Conservation (phyloP, 2,113 vertebrate species). For the Chaetops frenatus region DNA sequence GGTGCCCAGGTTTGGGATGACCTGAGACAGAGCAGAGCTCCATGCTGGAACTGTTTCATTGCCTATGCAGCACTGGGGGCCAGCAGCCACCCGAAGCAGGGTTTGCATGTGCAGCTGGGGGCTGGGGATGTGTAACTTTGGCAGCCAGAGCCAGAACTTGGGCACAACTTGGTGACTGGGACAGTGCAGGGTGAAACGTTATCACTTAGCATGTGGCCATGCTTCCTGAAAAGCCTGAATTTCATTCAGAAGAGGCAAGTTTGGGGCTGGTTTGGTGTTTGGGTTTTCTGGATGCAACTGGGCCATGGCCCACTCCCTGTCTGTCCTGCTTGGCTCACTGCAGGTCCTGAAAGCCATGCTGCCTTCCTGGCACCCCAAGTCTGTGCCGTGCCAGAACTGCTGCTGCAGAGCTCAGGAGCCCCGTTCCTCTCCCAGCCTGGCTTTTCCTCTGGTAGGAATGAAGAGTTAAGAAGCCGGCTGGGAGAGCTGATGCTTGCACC, state of each 20-base stretch:
- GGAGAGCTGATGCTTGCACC: neutral
- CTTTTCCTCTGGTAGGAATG: neutral
- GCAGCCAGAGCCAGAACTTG: neutral
- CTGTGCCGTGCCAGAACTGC: fast-evolving
- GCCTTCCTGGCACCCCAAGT: neutral
- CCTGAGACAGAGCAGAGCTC: neutral
- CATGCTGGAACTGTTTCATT: fast-evolving
- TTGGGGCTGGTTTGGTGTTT: neutral
- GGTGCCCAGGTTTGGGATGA: neutral
- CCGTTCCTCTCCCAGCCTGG: neutral
- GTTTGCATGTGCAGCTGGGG: neutral
- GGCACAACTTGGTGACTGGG: neutral
- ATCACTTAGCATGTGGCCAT: fast-evolving
- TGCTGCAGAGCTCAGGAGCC: neutral
- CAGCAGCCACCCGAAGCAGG: neutral
- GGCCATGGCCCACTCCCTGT: no score
- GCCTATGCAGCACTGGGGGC: fast-evolving
- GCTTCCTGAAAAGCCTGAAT: neutral
- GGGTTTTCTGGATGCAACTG: neutral
- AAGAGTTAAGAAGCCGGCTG: neutral
- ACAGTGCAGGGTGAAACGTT: neutral
- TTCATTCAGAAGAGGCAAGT: neutral
- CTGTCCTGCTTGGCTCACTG: neutral
- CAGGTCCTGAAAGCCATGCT: neutral
- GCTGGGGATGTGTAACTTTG: neutral